A percentile compares a stretch with the other conserved stretches of the same genome.
Conservation (phyloP, 2,797 vertebrate species). For the Pogoniulus pusillus region DNA sequence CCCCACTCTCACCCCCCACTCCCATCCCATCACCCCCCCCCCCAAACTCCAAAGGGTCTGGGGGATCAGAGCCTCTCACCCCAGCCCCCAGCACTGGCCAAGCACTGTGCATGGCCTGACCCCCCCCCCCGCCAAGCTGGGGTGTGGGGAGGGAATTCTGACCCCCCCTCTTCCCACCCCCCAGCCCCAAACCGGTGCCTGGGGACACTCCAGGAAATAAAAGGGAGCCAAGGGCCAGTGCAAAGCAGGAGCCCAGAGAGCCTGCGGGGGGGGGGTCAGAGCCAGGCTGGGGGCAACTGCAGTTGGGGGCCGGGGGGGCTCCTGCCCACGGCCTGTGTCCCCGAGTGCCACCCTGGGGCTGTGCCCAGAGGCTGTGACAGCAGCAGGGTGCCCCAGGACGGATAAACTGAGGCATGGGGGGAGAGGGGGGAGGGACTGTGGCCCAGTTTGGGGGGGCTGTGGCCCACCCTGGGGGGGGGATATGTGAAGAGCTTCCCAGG, state of each 20-base stretch:
- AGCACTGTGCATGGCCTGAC: too few relatives aligned
- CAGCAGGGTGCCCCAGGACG: neutral
- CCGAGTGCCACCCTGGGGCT: neutral
- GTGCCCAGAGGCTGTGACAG: neutral
- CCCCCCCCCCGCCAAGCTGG: too few relatives aligned
- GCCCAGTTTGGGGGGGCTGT: too few relatives aligned
- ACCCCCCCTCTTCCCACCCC: neutral
- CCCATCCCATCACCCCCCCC: too few relatives aligned
- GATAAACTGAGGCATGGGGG: neutral
- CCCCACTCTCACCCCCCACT: too few relatives aligned
- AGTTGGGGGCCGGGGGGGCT: neutral
- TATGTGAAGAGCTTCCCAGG: too few relatives aligned
- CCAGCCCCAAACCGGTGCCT: neutral
- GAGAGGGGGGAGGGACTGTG: neutral
- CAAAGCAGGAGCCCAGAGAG: neutral
- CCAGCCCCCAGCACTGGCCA: too few relatives aligned
- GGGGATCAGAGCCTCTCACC: neutral
- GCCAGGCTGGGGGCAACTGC: neutral
- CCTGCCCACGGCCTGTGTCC: neutral
- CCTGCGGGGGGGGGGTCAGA: neutral
- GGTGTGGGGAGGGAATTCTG: neutral
- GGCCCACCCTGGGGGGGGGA: too few relatives aligned
- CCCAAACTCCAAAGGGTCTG: too few relatives aligned
- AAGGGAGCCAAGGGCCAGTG: conserved; percentile 6
- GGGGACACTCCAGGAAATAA: neutral